Percentiles rank a stretch among this genome's conserved stretches.
Evolutionary conservation across 2,888 invertebrate species (phyloP).

Genomic region (Geophilus truncorum): DNA sequence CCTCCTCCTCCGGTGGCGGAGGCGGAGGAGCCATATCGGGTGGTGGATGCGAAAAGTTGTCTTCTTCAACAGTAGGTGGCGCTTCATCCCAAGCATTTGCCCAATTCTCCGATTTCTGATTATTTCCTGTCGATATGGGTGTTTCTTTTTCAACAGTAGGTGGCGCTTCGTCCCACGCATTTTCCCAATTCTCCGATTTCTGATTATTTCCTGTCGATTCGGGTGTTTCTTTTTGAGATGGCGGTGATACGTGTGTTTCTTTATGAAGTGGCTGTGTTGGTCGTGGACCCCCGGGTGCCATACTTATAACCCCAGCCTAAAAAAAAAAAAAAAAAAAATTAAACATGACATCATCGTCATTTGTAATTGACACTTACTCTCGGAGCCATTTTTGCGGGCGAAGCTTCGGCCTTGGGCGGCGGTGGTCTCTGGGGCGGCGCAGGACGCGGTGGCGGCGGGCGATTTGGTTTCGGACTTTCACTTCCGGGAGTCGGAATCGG

Average conservation of each 20-base stretch:
- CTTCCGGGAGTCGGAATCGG: constrained; percentile 33
- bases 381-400: background rate
- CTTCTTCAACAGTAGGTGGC: background rate
- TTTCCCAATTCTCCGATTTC: background rate
- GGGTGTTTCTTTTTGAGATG: too few species aligned
- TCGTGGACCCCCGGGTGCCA: background rate
- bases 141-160: background rate
- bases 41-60: constrained; percentile 36
- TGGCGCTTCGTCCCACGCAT: too few species aligned
- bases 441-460: constrained; percentile 38
- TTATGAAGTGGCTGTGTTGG: background rate
- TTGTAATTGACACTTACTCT: too few species aligned
- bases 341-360: background rate
- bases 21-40: constrained; percentile 38
- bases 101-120: background rate
- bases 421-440: constrained; percentile 39
- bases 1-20: constrained; percentile 33
- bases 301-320: constrained; percentile 17
- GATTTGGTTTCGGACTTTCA: constrained; percentile 40
- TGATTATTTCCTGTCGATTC: background rate
- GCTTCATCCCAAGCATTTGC: constrained; percentile 28
- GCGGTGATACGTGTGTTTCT: background rate
- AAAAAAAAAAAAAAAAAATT: background rate
- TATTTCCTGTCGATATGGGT: background rate
- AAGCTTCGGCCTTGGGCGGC: background rate